phyloP scores from a whole-genome alignment of 2,113 vertebrate genomes.

The Mixornis gularis region DNA sequence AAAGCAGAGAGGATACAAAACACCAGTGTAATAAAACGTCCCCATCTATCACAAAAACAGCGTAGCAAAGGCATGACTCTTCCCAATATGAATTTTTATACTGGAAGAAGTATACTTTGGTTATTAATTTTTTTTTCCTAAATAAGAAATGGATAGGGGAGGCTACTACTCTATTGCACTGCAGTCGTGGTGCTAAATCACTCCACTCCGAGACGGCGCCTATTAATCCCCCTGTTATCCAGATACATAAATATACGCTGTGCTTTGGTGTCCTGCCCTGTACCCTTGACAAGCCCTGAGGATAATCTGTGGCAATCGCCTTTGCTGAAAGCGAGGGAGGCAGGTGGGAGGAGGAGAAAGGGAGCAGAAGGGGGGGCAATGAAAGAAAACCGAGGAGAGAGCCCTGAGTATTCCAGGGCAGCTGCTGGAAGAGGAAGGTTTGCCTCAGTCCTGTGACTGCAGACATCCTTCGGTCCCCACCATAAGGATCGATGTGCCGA shows the following conservation, averaged over 20 bases:
- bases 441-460: not conserved
- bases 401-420: not conserved
- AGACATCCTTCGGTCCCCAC: not conserved
- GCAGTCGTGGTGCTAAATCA: not conserved
- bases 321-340: not conserved
- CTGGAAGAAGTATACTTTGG: not conserved
- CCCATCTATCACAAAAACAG: not conserved
- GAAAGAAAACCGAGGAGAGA: not conserved
- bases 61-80: not conserved
- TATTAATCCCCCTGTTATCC: not conserved
- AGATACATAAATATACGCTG: not conserved
- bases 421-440: not conserved
- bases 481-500: not conserved
- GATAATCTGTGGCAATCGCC: slow-evolving; percentile 18
- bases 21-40: accelerated
- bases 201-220: accelerated
- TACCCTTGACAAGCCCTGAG: not conserved
- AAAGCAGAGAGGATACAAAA: not conserved
- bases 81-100: not conserved
- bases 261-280: not conserved
- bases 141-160: not conserved
- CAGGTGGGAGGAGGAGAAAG: not conserved
- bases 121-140: not conserved
- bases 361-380: not conserved
- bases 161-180: not conserved